These are phyloP conservation scores for Pao palembangensis DNA, from an alignment of 2,113 vertebrate genomes.

Conservation along the genomic window DNA sequence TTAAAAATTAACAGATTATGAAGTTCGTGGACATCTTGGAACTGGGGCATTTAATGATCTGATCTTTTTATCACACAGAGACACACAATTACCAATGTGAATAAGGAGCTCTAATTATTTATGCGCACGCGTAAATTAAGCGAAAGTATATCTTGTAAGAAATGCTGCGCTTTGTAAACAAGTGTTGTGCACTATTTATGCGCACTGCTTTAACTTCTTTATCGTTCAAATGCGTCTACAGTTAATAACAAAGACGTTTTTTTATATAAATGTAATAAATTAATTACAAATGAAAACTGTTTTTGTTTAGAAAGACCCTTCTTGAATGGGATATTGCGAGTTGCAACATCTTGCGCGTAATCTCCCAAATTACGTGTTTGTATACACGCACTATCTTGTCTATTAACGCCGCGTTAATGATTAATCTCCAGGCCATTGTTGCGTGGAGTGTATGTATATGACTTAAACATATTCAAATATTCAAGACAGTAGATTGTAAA, in stretches of 20 bases:
- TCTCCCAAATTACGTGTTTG: background rate
- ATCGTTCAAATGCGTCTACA: no score
- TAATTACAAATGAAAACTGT: background rate
- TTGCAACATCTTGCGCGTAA: background rate
- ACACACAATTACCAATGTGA: background rate
- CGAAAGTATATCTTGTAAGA: background rate
- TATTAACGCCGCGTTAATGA: background rate
- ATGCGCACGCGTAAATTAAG: no score
- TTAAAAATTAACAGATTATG: conserved; percentile 1
- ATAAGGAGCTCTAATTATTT: no score
- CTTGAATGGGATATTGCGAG: background rate
- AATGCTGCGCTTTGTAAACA: background rate
- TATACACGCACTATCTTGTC: background rate
- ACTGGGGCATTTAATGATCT: background rate
- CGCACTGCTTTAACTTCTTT: background rate
- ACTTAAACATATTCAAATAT: conserved; percentile 10
- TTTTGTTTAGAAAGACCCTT: background rate
- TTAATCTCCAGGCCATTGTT: background rate
- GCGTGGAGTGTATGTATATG: conserved; percentile 6
- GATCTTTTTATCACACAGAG: background rate
- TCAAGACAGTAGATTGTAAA: background rate
- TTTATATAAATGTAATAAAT: background rate
- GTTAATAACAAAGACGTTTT: background rate
- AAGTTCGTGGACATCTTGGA: conserved; percentile 1
- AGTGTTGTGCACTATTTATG: background rate